phyloP scores from a whole-genome alignment of 2,797 vertebrate species.

The Austrolebias charrua region DNA sequence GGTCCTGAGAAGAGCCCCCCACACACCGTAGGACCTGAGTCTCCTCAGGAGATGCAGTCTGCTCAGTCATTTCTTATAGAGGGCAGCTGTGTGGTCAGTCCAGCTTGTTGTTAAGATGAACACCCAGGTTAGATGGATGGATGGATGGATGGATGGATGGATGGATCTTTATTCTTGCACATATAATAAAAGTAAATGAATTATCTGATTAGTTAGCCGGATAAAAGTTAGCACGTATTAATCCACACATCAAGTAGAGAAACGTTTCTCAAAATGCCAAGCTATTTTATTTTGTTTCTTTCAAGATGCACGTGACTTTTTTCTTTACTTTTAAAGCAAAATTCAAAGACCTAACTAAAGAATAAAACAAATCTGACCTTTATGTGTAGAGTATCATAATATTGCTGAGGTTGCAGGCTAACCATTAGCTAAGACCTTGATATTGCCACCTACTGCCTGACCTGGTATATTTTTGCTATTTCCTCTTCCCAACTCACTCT shows the following conservation, averaged over 20 bases:
- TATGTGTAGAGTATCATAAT: constrained; percentile 47
- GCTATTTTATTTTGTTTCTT: constrained; percentile 26
- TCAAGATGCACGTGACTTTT: constrained; percentile 22
- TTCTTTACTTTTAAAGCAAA: constrained; percentile 8
- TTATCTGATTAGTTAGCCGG: no score
- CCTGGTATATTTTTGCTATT: constrained; percentile 79
- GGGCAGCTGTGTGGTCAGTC: no score
- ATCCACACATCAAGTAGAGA: background rate
- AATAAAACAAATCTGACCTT: constrained; percentile 36
- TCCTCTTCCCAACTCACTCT: constrained; percentile 67
- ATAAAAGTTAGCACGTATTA: no score
- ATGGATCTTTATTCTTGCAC: no score
- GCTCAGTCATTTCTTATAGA: no score
- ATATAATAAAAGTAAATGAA: no score
- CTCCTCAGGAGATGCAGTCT: no score
- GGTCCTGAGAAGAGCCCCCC: no score
- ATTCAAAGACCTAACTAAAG: constrained; percentile 13
- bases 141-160: no score
- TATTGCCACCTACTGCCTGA: constrained; percentile 76
- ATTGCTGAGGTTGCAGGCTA: constrained; percentile 51
- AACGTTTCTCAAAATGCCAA: constrained; percentile 42
- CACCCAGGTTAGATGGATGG: no score
- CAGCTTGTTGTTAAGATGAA: no score
- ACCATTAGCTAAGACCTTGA: constrained; percentile 60
- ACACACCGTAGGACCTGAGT: no score